Evolutionary conservation across 2,113 vertebrate genomes (phyloP).

Genomic region (Sinocyclocheilus grahami): DNA sequence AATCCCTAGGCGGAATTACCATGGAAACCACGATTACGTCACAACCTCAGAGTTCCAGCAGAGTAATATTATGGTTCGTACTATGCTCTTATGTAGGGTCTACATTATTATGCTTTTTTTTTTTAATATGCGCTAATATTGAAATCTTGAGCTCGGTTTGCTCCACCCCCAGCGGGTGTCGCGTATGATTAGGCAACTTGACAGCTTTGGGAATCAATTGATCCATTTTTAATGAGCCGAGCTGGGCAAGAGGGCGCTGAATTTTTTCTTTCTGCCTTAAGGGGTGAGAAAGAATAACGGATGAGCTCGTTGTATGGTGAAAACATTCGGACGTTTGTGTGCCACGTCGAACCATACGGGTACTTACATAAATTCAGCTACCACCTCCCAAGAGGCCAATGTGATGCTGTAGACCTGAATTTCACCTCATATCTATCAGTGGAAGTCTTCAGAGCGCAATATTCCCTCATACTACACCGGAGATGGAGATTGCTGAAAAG

Average conservation of each 20-base stretch:
- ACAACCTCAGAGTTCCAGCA: conserved; percentile 7
- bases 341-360: neutral
- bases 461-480: neutral
- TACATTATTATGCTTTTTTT: conserved; percentile 7
- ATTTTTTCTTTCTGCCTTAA: conserved; percentile 10
- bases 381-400: neutral
- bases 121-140: neutral
- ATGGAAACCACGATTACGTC: conserved; percentile 51
- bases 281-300: conserved; percentile 11
- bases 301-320: neutral
- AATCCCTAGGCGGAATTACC: conserved; percentile 26
- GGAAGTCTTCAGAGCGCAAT: neutral
- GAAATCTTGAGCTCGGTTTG: neutral
- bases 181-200: conserved; percentile 1
- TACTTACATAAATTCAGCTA: conserved; percentile 23
- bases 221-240: conserved; percentile 57
- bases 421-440: conserved; percentile 19
- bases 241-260: conserved; percentile 22
- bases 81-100: neutral
- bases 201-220: conserved; percentile 38
- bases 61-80: neutral
- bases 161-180: conserved; percentile 22
- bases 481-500: neutral
- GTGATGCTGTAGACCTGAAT: neutral
- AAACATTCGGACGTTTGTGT: neutral